Percentiles rank a stretch among this genome's conserved stretches.
These are phyloP conservation scores for Heteractis magnifica DNA, from an alignment of 92 coral and sea anemone genomes.

Conservation along the genomic window DNA sequence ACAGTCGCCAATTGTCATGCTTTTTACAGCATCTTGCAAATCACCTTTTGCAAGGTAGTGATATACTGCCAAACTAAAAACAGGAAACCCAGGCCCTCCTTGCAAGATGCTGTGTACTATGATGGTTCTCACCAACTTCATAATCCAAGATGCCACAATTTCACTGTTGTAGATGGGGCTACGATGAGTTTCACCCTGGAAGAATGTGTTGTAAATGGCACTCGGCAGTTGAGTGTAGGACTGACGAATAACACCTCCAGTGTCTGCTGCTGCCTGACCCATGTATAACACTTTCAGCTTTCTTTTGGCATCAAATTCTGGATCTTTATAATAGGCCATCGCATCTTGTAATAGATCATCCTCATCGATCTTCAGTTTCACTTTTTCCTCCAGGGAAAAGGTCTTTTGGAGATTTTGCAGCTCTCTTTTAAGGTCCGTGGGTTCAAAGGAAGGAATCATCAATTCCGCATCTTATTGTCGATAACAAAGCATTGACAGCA, in stretches of 20 bases:
- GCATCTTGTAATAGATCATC: conserved; percentile 66
- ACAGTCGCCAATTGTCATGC: conserved; percentile 55
- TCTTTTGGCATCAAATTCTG: conserved; percentile 55
- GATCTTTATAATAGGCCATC: conserved; percentile 57
- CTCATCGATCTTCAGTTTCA: conserved; percentile 49
- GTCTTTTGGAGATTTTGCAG: conserved; percentile 38
- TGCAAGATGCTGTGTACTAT: conserved; percentile 42
- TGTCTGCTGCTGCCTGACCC: conserved; percentile 67
- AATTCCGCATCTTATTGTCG: conserved; percentile 38
- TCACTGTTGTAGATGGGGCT: conserved; percentile 41
- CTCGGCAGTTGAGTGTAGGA: conserved; percentile 59
- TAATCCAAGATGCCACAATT: conserved; percentile 56
- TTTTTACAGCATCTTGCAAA: conserved; percentile 43
- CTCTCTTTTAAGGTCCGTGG: conserved; percentile 12
- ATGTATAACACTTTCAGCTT: conserved; percentile 45
- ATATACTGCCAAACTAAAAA: conserved; percentile 52
- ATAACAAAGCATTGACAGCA: conserved; percentile 30
- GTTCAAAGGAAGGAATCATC: conserved; percentile 21
- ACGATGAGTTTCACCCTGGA: conserved; percentile 32
- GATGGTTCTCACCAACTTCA: conserved; percentile 63
- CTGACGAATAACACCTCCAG: conserved; percentile 63
- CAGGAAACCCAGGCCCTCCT: conserved; percentile 56
- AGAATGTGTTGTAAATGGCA: conserved; percentile 40
- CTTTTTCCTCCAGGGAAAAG: conserved; percentile 45
- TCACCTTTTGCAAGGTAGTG: conserved; percentile 57